Conservation (phyloP, 2,113 vertebrate species). For the Calonectris borealis region DNA sequence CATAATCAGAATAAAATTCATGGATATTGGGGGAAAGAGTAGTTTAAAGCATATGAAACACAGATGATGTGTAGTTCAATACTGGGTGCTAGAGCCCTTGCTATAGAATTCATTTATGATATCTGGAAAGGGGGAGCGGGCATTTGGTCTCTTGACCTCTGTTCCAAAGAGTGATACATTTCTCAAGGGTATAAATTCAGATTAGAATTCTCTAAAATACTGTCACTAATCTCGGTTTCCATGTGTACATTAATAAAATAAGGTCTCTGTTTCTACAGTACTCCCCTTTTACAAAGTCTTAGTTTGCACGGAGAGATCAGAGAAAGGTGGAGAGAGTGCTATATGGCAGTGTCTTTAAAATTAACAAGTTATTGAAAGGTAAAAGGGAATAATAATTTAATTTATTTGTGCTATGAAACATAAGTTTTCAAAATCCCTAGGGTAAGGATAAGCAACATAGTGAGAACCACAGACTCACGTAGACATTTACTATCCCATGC, state of each 20-base stretch:
- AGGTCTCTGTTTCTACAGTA: neutral
- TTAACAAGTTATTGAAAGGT: neutral
- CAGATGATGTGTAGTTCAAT: neutral
- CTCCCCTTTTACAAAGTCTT: neutral
- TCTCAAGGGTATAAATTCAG: neutral
- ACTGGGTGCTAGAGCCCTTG: neutral
- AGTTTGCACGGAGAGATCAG: neutral
- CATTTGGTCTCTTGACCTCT: neutral
- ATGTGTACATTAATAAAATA: neutral
- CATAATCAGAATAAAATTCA: neutral
- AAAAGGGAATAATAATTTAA: neutral
- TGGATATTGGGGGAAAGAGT: neutral
- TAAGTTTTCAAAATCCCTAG: neutral
- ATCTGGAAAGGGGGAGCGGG: neutral
- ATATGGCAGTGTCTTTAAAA: neutral
- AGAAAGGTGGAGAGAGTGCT: neutral
- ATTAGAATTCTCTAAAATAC: neutral
- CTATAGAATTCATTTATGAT: neutral
- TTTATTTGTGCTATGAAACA: neutral
- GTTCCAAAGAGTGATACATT: neutral
- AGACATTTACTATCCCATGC: neutral
- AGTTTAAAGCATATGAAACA: neutral
- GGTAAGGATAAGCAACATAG: neutral
- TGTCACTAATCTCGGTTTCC: neutral
- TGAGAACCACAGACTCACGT: neutral